Evolutionary conservation across 1,140 invertebrate species (phyloP).

Genomic region (Trachymyrmex septentrionalis): DNA sequence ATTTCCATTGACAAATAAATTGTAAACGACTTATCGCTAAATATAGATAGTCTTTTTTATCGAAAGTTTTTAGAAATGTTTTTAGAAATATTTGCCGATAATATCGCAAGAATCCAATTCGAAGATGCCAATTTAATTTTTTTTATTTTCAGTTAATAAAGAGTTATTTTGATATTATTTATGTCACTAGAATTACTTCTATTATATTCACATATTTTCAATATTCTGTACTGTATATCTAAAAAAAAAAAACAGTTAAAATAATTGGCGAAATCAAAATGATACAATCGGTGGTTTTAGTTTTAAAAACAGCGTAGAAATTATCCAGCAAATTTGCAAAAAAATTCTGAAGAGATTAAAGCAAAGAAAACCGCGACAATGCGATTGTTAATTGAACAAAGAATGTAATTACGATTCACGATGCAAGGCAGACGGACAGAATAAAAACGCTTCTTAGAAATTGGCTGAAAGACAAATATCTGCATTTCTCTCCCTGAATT

Average conservation of each 20-base stretch:
- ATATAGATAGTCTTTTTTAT: background rate
- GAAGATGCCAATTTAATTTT: too few species aligned
- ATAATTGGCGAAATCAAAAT: too few species aligned
- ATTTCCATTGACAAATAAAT: background rate
- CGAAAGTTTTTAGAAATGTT: too few species aligned
- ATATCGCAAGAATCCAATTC: too few species aligned
- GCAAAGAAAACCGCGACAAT: background rate
- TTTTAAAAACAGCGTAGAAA: background rate
- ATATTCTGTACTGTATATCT: too few species aligned
- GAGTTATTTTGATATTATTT: too few species aligned
- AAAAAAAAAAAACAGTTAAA: too few species aligned
- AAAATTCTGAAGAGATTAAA: background rate
- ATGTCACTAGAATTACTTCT: too few species aligned
- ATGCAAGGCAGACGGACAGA: background rate
- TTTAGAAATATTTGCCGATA: too few species aligned
- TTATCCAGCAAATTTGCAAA: background rate
- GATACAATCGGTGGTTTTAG: too few species aligned
- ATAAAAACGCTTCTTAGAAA: slow-evolving; percentile 31
- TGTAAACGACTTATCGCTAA: background rate
- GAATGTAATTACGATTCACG: slow-evolving; percentile 15
- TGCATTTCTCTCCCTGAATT: slow-evolving; percentile 1
- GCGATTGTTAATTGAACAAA: background rate
- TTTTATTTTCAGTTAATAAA: too few species aligned
- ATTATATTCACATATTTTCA: too few species aligned
- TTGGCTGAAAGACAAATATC: slow-evolving; percentile 1